Evolutionary conservation across 2,113 vertebrate genomes (phyloP).

Genomic region (Heterotilapia buettikoferi): DNA sequence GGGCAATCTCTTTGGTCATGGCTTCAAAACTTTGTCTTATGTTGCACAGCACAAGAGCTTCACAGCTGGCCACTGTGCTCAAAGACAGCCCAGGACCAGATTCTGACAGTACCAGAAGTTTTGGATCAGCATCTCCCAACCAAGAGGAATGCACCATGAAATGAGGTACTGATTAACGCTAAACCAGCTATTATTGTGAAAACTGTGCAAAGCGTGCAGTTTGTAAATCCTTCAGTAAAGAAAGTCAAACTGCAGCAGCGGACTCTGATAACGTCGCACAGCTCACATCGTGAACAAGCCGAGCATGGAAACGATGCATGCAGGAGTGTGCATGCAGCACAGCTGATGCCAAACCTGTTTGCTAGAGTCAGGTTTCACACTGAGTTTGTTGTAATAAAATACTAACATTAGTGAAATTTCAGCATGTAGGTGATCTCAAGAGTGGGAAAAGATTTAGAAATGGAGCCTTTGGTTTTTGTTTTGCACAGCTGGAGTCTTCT

Average conservation of each 20-base stretch:
- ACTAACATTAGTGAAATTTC: neutral
- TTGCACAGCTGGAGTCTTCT: neutral
- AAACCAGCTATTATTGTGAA: neutral
- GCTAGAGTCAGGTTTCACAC: neutral
- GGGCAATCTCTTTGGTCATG: neutral
- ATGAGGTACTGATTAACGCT: rapidly evolving
- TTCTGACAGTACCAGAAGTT: rapidly evolving
- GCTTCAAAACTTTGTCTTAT: neutral
- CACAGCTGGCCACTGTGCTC: neutral
- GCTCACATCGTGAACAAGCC: rapidly evolving
- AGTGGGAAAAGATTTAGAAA: neutral
- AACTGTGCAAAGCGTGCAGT: neutral
- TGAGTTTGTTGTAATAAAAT: rapidly evolving
- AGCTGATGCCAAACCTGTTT: neutral
- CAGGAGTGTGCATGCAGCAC: neutral
- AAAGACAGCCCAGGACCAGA: rapidly evolving
- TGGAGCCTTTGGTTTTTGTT: neutral
- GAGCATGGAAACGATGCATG: neutral
- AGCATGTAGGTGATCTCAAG: neutral
- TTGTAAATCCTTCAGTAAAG: rapidly evolving
- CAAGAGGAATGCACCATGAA: neutral
- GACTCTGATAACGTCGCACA: rapidly evolving
- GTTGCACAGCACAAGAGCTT: neutral
- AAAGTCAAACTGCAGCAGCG: neutral
- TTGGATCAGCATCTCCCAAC: neutral